Evolutionary conservation across 2,888 invertebrate genomes (phyloP).

Genomic region (Hypercompe scribonia): DNA sequence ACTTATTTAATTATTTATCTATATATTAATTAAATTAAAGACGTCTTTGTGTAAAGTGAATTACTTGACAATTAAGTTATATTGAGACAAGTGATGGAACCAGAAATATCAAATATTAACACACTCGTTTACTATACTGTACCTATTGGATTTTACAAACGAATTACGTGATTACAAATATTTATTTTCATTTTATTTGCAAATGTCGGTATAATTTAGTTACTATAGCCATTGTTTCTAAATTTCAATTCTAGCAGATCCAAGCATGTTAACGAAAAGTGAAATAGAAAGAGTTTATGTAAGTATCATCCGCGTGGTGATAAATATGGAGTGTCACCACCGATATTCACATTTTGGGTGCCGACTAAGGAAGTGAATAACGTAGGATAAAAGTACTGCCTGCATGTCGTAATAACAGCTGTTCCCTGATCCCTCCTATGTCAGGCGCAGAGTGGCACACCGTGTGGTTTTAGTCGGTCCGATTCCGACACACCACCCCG

Average conservation of each 20-base stretch:
- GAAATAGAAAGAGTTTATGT: not conserved
- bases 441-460: too few relatives aligned
- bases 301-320: not conserved
- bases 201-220: not conserved
- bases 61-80: conserved; percentile 1
- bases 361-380: too few relatives aligned
- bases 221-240: not conserved
- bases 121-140: not conserved
- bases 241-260: not conserved
- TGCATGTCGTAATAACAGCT: too few relatives aligned
- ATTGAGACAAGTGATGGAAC: conserved; percentile 11
- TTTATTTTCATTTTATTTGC: not conserved
- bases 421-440: too few relatives aligned
- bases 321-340: too few relatives aligned
- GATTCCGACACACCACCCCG: too few relatives aligned
- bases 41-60: not conserved
- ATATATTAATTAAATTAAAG: too few relatives aligned
- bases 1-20: not conserved
- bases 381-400: too few relatives aligned
- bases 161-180: not conserved
- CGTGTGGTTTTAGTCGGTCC: too few relatives aligned
- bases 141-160: not conserved
- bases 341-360: too few relatives aligned
- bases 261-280: not conserved
- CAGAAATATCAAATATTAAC: not conserved